A percentile compares a stretch with the other conserved stretches of the same genome.
phyloP scores from a whole-genome alignment of 2,888 invertebrate species.

The Orthonychiurus folsomi region DNA sequence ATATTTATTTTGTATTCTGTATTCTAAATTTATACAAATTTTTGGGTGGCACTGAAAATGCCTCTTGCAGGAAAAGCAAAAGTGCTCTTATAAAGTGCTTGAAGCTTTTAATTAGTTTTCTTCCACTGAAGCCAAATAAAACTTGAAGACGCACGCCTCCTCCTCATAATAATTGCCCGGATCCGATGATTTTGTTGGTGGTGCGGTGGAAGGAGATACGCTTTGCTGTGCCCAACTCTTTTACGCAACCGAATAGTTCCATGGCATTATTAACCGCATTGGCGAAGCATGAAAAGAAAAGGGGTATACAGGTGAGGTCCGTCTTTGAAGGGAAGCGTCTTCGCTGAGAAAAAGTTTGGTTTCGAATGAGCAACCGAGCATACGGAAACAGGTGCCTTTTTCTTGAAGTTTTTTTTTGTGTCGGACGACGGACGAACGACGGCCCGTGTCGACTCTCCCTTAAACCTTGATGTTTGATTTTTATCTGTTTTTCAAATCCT shows the following conservation, averaged over 20 bases:
- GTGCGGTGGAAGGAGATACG: slow-evolving; percentile 24
- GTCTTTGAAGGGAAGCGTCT: neutral
- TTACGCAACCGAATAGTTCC: neutral
- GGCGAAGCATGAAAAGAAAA: slow-evolving; percentile 18
- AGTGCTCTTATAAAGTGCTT: too few species aligned
- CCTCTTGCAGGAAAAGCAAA: too few species aligned
- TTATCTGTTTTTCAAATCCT: neutral
- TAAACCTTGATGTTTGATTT: neutral
- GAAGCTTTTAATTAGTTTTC: too few species aligned
- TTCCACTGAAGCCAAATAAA: too few species aligned
- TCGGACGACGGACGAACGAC: too few species aligned
- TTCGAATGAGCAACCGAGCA: neutral
- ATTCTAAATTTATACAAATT: too few species aligned
- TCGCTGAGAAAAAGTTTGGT: neutral
- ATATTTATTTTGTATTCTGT: too few species aligned
- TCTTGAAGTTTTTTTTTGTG: neutral
- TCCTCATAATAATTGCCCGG: neutral
- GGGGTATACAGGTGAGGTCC: slow-evolving; percentile 6
- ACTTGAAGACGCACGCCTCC: too few species aligned
- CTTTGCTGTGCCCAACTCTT: slow-evolving; percentile 9
- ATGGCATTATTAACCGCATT: slow-evolving; percentile 23
- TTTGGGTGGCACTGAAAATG: too few species aligned
- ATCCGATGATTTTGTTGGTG: neutral
- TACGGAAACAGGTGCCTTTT: neutral
- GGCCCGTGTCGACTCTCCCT: neutral